Evolutionary conservation across 2,888 invertebrate genomes (phyloP).

Genomic region (Heliothis peltigera): DNA sequence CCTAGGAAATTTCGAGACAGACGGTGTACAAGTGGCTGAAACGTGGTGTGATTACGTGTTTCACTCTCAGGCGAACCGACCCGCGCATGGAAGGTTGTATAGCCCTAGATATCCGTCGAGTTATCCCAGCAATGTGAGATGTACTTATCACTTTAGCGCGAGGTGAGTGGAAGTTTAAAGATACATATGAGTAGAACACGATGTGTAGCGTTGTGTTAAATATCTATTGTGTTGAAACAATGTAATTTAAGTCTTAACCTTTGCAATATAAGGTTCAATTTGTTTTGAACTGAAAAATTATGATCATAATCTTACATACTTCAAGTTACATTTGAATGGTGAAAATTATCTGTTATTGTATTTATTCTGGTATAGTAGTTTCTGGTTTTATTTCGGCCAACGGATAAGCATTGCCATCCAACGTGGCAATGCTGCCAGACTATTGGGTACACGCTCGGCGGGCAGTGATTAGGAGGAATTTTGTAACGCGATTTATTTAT

Average conservation of each 20-base stretch:
- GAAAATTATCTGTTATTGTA: too few relatives aligned
- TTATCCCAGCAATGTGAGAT: constrained; percentile 97
- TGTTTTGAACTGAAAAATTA: not conserved
- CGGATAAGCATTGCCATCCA: too few relatives aligned
- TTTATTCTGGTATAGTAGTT: too few relatives aligned
- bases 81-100: constrained; percentile 94
- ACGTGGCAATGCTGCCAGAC: too few relatives aligned
- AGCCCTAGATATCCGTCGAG: constrained; percentile 98
- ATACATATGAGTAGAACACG: not conserved
- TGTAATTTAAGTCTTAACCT: not conserved
- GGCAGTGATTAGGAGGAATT: too few relatives aligned
- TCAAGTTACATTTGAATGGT: too few relatives aligned
- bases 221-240: not conserved
- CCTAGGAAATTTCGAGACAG: constrained; percentile 94
- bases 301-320: not conserved
- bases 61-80: constrained; percentile 92
- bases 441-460: too few relatives aligned
- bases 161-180: constrained; percentile 87
- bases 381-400: too few relatives aligned
- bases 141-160: constrained; percentile 96
- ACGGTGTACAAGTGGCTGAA: constrained; percentile 93
- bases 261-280: not conserved
- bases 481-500: too few relatives aligned
- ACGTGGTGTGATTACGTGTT: constrained; percentile 96
- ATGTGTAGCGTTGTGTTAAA: not conserved